Evolutionary conservation across 1,140 invertebrate genomes (phyloP).

Genomic region (Mya arenaria): DNA sequence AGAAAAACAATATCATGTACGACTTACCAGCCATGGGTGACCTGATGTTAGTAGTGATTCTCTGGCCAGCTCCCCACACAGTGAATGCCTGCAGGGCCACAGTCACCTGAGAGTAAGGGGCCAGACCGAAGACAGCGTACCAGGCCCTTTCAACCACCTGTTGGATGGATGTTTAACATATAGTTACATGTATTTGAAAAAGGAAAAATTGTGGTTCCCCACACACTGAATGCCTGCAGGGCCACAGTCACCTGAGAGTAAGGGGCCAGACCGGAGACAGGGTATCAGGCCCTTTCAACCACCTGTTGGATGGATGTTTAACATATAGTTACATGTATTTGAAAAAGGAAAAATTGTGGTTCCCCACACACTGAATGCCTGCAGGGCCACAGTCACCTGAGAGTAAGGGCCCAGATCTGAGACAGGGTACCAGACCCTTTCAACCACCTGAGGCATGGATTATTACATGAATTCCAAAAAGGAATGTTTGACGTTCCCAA

Average conservation of each 20-base stretch:
- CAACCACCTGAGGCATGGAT: conserved; percentile 5
- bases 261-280: conserved; percentile 13
- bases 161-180: neutral
- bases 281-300: conserved; percentile 10
- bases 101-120: conserved; percentile 23
- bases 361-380: conserved; percentile 48
- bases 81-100: conserved; percentile 42
- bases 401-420: conserved; percentile 19
- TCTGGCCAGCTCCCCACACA: conserved; percentile 42
- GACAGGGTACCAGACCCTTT: conserved; percentile 29
- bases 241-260: conserved; percentile 33
- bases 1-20: too few relatives aligned
- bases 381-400: conserved; percentile 26
- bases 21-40: conserved; percentile 53
- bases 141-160: conserved; percentile 26
- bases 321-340: neutral
- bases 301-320: conserved; percentile 17
- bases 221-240: conserved; percentile 35
- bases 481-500: conserved; percentile 35
- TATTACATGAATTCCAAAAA: neutral
- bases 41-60: conserved; percentile 15
- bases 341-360: neutral
- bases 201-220: conserved; percentile 23
- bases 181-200: neutral
- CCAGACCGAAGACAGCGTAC: conserved; percentile 26